These are phyloP conservation scores for Lepus townsendii DNA, from an alignment of 2,797 vertebrate genomes.

Conservation along the genomic window DNA sequence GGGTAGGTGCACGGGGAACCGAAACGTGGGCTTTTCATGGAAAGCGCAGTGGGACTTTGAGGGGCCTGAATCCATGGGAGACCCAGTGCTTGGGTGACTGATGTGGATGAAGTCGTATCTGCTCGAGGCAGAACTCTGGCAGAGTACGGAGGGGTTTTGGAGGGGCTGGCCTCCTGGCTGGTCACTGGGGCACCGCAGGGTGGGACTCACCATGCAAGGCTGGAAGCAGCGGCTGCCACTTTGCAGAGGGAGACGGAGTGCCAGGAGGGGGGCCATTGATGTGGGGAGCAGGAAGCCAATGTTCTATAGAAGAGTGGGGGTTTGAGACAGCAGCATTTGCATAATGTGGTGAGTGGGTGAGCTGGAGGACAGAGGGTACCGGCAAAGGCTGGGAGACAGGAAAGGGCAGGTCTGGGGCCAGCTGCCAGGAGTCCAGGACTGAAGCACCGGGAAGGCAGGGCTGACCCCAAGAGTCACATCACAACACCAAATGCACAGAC, in stretches of 20 bases:
- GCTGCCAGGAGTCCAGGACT: not conserved
- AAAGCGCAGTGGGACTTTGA: not conserved
- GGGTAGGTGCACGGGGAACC: slow-evolving; percentile 77
- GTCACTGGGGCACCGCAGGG: not conserved
- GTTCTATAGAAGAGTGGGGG: not conserved
- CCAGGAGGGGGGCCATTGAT: not conserved
- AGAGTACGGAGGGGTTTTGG: not conserved
- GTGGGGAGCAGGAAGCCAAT: not conserved
- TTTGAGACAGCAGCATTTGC: too few relatives aligned
- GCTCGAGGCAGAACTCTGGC: not conserved
- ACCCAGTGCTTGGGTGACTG: not conserved
- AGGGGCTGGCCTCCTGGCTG: not conserved
- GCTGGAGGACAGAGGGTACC: not conserved
- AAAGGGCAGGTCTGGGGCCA: not conserved
- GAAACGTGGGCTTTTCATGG: not conserved
- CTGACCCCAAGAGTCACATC: not conserved
- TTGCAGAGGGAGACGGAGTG: not conserved
- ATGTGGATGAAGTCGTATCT: not conserved
- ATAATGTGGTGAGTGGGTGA: not conserved
- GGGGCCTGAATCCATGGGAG: not conserved
- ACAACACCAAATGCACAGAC: not conserved
- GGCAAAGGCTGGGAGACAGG: not conserved
- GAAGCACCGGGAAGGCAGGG: not conserved
- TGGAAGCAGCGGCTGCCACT: not conserved
- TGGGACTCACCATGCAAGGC: not conserved